These are phyloP conservation scores for Maconellicoccus hirsutus DNA, from an alignment of 1,140 invertebrate species.

Conservation along the genomic window DNA sequence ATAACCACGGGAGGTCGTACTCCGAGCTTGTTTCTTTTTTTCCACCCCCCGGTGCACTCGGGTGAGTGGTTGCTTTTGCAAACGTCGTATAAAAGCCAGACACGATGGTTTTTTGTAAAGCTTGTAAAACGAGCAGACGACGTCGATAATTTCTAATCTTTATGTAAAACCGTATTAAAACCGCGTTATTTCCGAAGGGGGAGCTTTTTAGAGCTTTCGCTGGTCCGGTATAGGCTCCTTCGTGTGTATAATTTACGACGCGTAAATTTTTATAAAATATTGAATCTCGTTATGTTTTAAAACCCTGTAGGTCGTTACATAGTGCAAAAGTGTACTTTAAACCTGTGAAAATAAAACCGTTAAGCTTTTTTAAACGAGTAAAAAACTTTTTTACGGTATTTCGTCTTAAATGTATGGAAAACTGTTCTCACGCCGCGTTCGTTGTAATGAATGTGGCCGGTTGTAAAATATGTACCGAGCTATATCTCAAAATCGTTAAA, in stretches of 20 bases:
- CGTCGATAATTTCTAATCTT: background rate
- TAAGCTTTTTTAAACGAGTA: slow-evolving; percentile 20
- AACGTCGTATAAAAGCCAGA: no score
- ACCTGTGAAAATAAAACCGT: slow-evolving; percentile 14
- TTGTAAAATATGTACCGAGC: no score
- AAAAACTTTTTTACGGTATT: slow-evolving; percentile 16
- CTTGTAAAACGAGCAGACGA: no score
- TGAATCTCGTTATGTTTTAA: slow-evolving; percentile 16
- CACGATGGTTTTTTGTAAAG: no score
- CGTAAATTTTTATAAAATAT: slow-evolving; percentile 19
- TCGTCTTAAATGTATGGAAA: slow-evolving; percentile 16
- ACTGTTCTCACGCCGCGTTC: background rate
- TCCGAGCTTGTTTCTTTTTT: background rate
- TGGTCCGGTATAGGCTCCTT: no score
- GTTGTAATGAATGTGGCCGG: no score
- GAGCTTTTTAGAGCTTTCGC: no score
- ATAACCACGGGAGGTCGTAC: slow-evolving; percentile 3
- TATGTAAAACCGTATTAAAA: background rate
- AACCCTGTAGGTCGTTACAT: slow-evolving; percentile 7
- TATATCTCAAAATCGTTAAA: no score
- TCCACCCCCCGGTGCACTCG: background rate
- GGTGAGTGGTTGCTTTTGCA: no score
- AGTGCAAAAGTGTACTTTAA: slow-evolving; percentile 11
- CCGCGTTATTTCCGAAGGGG: background rate
- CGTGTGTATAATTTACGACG: background rate